Percentiles rank a stretch among this genome's conserved stretches.
Conservation (phyloP, 2,113 vertebrate species). For the Megaceryle torquata region DNA sequence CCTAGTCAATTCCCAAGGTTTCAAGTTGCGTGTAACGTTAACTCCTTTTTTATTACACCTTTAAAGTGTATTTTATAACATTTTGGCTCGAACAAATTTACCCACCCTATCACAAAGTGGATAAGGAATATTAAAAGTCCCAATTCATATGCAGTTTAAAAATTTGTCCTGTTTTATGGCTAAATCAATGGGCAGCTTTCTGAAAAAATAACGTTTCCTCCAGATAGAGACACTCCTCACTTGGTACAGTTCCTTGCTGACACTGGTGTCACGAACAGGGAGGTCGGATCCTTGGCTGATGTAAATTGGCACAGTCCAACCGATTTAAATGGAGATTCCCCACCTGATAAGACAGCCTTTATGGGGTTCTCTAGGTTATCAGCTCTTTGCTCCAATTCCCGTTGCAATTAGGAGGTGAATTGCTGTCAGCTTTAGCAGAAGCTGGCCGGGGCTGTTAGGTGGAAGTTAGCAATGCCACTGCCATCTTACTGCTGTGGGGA, state of each 20-base stretch:
- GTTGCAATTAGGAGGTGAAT: background rate
- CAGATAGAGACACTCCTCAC: background rate
- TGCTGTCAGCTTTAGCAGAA: background rate
- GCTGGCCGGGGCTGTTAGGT: background rate
- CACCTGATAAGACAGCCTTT: background rate
- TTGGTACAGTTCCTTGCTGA: background rate
- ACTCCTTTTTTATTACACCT: constrained; percentile 10
- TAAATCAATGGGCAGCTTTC: background rate
- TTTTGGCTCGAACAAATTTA: constrained; percentile 12
- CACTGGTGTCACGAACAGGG: background rate
- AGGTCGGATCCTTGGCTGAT: background rate
- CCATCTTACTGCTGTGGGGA: background rate
- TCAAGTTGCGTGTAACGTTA: background rate
- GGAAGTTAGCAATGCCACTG: background rate
- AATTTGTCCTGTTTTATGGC: background rate
- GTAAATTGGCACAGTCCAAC: background rate
- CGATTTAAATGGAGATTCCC: background rate
- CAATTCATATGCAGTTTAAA: background rate
- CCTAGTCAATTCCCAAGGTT: background rate
- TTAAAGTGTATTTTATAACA: constrained; percentile 18
- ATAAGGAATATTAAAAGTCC: background rate
- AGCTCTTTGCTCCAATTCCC: background rate
- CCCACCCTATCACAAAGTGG: background rate
- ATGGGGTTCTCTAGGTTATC: background rate
- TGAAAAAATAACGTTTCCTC: background rate